Percentiles rank a stretch among this genome's conserved stretches.
Evolutionary conservation across 2,888 invertebrate genomes (phyloP).

Genomic region (Zygogramma bicolorata): DNA sequence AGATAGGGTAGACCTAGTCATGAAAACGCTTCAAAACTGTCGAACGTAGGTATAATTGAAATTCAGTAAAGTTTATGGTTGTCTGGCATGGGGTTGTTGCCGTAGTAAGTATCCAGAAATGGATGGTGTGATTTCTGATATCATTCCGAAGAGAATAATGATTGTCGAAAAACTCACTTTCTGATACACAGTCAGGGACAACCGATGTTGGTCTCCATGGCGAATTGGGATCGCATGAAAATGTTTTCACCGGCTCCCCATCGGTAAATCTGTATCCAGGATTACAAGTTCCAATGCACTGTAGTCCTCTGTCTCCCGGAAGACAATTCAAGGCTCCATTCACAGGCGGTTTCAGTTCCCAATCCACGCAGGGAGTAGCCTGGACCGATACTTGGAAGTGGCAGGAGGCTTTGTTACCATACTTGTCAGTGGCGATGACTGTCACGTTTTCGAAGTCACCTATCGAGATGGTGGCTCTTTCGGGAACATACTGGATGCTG

Average conservation of each 20-base stretch:
- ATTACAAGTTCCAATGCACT: slow-evolving; percentile 91
- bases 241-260: slow-evolving; percentile 88
- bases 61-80: too few species aligned
- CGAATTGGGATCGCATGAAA: slow-evolving; percentile 84
- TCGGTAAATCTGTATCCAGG: slow-evolving; percentile 92
- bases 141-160: too few species aligned
- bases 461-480: slow-evolving; percentile 85
- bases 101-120: too few species aligned
- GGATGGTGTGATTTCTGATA: too few species aligned
- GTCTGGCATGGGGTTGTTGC: too few species aligned
- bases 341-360: slow-evolving; percentile 91
- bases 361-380: slow-evolving; percentile 94
- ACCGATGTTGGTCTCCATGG: slow-evolving; percentile 90
- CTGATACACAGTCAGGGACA: slow-evolving; percentile 95
- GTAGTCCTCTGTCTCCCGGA: slow-evolving; percentile 84
- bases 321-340: slow-evolving; percentile 90
- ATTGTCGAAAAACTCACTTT: slow-evolving; percentile 76
- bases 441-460: slow-evolving; percentile 93
- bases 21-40: too few species aligned
- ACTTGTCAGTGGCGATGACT: slow-evolving; percentile 87
- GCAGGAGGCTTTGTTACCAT: slow-evolving; percentile 89
- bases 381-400: slow-evolving; percentile 94
- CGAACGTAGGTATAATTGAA: too few species aligned
- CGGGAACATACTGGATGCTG: slow-evolving; percentile 83
- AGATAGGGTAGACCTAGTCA: too few species aligned